Evolutionary conservation across 2,113 vertebrate species (phyloP).

Genomic region (Macrotus californicus): DNA sequence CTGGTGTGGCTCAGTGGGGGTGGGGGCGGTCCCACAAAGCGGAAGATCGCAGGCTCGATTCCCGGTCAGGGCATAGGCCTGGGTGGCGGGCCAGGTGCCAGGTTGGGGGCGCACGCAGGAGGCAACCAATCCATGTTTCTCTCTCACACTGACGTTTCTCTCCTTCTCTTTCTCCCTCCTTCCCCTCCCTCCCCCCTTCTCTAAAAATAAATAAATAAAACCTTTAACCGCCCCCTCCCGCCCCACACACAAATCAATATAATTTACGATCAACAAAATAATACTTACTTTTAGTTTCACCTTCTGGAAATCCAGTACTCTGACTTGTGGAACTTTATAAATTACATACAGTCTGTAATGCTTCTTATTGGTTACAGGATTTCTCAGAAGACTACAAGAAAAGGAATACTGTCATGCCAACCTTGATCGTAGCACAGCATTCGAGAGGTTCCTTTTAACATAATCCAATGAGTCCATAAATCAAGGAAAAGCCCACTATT

Average conservation of each 20-base stretch:
- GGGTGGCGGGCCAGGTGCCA: no score
- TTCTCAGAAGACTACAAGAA: constrained; percentile 89
- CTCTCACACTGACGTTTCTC: no score
- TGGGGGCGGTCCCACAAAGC: no score
- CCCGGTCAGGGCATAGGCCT: no score
- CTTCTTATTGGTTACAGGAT: constrained; percentile 98
- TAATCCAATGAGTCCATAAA: background rate
- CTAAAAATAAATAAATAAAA: no score
- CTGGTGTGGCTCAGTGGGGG: no score
- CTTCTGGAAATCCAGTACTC: constrained; percentile 98
- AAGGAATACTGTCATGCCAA: background rate
- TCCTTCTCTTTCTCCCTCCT: no score
- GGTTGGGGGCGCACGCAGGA: no score
- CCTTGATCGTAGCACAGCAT: background rate
- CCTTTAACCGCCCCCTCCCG: no score
- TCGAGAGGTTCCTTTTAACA: background rate
- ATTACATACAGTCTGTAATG: constrained; percentile 98
- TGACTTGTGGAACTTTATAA: constrained; percentile 94
- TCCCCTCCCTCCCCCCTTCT: no score
- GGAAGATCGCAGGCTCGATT: no score
- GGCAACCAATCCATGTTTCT: no score
- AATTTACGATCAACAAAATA: background rate
- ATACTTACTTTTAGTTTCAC: constrained; percentile 93
- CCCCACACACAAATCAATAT: background rate
- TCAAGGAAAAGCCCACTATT: background rate